These are phyloP conservation scores for Andrena cerasifolii DNA, from an alignment of 1,140 invertebrate species.

Conservation along the genomic window DNA sequence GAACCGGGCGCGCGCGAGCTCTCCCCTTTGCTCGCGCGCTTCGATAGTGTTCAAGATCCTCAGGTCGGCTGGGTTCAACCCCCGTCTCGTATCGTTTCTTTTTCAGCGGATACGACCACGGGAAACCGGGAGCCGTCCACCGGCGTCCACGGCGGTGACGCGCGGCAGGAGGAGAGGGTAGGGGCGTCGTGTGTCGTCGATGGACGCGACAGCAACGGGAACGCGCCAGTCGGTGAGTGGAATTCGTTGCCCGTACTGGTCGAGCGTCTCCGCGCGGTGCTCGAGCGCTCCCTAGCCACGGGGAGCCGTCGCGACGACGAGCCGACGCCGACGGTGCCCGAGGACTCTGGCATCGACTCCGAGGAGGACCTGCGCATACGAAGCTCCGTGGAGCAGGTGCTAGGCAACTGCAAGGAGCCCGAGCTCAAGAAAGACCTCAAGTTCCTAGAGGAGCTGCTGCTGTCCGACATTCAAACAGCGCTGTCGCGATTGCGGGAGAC, in stretches of 20 bases:
- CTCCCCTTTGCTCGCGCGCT: neutral
- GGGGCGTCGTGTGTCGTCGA: slow-evolving; percentile 39
- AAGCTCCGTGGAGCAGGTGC: slow-evolving; percentile 61
- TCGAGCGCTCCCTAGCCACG: slow-evolving; percentile 74
- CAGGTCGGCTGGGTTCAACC: slow-evolving; percentile 45
- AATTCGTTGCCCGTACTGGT: slow-evolving; percentile 81
- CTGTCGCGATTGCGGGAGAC: slow-evolving; percentile 88
- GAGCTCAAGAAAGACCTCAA: slow-evolving; percentile 72
- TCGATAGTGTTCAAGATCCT: neutral
- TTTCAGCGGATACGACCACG: slow-evolving; percentile 41
- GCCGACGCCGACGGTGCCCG: slow-evolving; percentile 52
- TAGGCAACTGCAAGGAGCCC: slow-evolving; percentile 31
- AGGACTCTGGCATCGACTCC: slow-evolving; percentile 71
- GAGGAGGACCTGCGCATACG: slow-evolving; percentile 69
- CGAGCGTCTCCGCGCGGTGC: slow-evolving; percentile 78
- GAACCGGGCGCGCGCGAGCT: neutral
- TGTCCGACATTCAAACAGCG: slow-evolving; percentile 91
- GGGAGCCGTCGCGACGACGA: slow-evolving; percentile 68
- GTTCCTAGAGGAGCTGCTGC: slow-evolving; percentile 82
- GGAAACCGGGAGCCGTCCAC: neutral
- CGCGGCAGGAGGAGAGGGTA: slow-evolving; percentile 14
- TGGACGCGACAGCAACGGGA: slow-evolving; percentile 31
- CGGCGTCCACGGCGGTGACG: slow-evolving; percentile 7
- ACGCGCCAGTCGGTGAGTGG: slow-evolving; percentile 76
- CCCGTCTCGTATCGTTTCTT: slow-evolving; percentile 49